phyloP scores from a whole-genome alignment of 1,140 invertebrate genomes.

The Chrysoperla carnea region DNA sequence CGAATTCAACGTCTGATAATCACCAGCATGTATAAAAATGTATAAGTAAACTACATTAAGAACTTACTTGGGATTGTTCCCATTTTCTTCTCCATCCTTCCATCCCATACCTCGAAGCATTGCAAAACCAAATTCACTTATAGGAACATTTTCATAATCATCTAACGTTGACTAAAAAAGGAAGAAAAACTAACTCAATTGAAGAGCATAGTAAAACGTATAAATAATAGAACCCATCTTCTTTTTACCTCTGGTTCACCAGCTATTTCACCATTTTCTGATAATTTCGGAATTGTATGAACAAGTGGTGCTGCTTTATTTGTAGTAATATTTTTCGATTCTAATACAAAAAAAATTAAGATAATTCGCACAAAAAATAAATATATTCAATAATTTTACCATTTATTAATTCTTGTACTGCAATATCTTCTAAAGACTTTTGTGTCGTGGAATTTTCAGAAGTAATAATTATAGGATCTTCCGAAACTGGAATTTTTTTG shows the following conservation, averaged over 20 bases:
- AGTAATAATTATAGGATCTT: slow-evolving; percentile 13
- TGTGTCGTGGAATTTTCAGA: slow-evolving; percentile 13
- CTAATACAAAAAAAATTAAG: slow-evolving; percentile 4
- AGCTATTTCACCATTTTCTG: slow-evolving; percentile 18
- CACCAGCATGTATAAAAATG: too few relatives aligned
- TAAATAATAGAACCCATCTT: background rate
- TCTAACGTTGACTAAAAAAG: slow-evolving; percentile 37
- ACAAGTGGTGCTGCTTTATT: slow-evolving; percentile 34
- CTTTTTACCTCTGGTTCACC: slow-evolving; percentile 5
- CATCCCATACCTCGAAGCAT: slow-evolving; percentile 93
- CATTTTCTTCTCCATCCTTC: slow-evolving; percentile 55
- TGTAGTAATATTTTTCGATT: slow-evolving; percentile 24
- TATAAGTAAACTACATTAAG: too few relatives aligned
- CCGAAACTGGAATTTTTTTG: slow-evolving; percentile 30
- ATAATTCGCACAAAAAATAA: slow-evolving; percentile 14
- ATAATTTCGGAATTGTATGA: slow-evolving; percentile 23
- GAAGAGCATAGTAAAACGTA: background rate
- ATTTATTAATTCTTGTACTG: slow-evolving; percentile 24
- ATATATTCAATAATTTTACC: slow-evolving; percentile 21
- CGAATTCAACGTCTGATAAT: too few relatives aligned
- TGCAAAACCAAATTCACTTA: slow-evolving; percentile 75
- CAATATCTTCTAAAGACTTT: slow-evolving; percentile 32
- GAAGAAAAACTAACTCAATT: background rate
- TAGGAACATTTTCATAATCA: slow-evolving; percentile 81
- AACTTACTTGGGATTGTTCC: slow-evolving; percentile 31